Evolutionary conservation across 2,113 vertebrate species (phyloP), one percentile per base, ranked within the genome.

Genomic region (Centropristis striata): DNA sequence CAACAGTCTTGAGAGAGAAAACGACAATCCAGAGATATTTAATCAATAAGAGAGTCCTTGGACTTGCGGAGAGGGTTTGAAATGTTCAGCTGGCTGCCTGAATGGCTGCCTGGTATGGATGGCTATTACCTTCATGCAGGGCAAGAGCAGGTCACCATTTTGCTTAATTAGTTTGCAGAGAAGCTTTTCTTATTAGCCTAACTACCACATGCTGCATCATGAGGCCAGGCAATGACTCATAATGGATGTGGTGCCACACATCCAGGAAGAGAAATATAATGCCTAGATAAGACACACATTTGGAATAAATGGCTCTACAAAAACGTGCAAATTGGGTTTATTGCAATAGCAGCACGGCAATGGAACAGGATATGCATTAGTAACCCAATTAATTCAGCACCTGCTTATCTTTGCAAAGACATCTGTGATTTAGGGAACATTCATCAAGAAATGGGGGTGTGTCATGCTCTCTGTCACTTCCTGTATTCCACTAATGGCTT

Each of bases 31-130:
- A 20, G 68, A 44, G 60, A 74, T 65, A 46, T 73, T 75, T 60
- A 79, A 88, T 86, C 78, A 75, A 84, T 84, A 47, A 37, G 23
- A 46, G 64, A 80, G 71, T 81, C 81, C 75, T 83, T 88, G 76
- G 73, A 81, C 59, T 53, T 63, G 21, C 2, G 8, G 65, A 37
- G 61, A 68, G 76, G 60, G 73, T 87, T 67, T 78, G 44, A 81
- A 63, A 71, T 58, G n/a, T 32, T 78, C 16, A 25, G 51, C 65
- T 36, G 61, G 28, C 78, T 73, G 51, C 12, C 79, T 81, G 58
- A 61, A 58, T 79, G 68, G 73, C 76, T 68, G 18, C 46, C 18
- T 5, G 41, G 25, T 60, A 67, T 75, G 69, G 53, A 72, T 60
- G 64, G 41, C 25, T 70, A 75, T 85, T 81, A 71, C 50, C 66